Conservation (phyloP, 2,797 vertebrate genomes). For the Poeciliopsis presidionis region DNA sequence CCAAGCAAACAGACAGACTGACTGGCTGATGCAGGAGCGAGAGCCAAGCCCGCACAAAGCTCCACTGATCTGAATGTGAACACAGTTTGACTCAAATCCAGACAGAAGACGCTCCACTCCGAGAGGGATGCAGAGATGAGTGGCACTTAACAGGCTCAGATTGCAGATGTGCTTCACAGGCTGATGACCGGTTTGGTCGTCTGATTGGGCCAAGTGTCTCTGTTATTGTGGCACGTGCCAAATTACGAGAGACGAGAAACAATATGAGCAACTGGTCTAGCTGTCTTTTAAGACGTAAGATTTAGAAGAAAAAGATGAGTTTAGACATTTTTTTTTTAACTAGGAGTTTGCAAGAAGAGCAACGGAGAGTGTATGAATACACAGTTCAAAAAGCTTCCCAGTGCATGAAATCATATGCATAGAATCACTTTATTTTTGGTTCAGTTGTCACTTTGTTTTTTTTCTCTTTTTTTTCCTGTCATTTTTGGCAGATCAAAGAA, state of each 20-base stretch:
- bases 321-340: not conserved
- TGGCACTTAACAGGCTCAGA: constrained; percentile 48
- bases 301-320: not conserved
- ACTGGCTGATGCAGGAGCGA: constrained; percentile 32
- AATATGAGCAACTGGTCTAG: constrained; percentile 17
- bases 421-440: not conserved
- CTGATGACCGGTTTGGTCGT: constrained; percentile 49
- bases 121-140: constrained; percentile 41
- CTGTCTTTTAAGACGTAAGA: not conserved
- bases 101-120: constrained; percentile 30
- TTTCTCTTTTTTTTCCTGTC: constrained; percentile 3
- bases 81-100: constrained; percentile 58
- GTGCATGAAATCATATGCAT: not conserved
- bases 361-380: not conserved
- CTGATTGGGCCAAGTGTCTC: constrained; percentile 28
- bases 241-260: constrained; percentile 27
- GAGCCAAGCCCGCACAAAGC: constrained; percentile 56
- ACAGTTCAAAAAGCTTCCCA: not conserved
- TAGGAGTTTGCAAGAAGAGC: not conserved
- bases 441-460: not conserved
- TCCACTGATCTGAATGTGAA: constrained; percentile 50
- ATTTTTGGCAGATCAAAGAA: constrained; percentile 8
- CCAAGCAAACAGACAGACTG: constrained; percentile 60
- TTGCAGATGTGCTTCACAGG: constrained; percentile 59
- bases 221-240: constrained; percentile 6